phyloP scores from a whole-genome alignment of 2,113 vertebrate species.

The Psittacara wagleri region DNA sequence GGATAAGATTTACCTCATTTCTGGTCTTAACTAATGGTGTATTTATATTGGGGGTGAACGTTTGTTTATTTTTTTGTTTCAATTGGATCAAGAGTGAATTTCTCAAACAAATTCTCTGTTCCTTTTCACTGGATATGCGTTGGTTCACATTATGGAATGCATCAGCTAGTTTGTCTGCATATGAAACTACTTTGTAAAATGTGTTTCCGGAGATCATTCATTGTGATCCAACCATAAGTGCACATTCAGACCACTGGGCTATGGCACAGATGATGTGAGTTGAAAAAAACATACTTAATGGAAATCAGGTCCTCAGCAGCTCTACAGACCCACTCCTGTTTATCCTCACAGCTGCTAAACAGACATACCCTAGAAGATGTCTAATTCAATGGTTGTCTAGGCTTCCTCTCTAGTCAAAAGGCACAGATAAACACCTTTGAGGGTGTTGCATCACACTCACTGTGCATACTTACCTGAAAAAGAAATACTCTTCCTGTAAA shows the following conservation, averaged over 20 bases:
- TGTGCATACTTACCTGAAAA: neutral
- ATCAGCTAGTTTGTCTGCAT: neutral
- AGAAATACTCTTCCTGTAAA: neutral
- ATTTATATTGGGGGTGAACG: neutral
- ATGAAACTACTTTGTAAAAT: neutral
- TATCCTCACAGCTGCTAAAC: neutral
- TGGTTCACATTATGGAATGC: neutral
- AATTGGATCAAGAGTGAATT: neutral
- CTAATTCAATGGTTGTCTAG: neutral
- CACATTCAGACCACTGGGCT: neutral
- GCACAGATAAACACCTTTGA: neutral
- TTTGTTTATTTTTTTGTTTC: neutral
- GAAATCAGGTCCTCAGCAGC: neutral
- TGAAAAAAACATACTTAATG: fast-evolving
- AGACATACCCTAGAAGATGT: neutral
- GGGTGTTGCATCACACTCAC: neutral
- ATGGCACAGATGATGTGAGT: neutral
- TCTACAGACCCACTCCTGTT: neutral
- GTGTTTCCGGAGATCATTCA: neutral
- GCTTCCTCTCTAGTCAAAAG: neutral
- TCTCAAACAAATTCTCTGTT: neutral
- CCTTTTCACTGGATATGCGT: neutral
- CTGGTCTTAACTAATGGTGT: neutral
- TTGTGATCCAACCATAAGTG: neutral
- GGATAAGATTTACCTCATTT: neutral